A percentile compares a stretch with the other conserved stretches of the same genome.
Conservation (phyloP, 2,888 invertebrate genomes). For the Leptinotarsa rubiginosa region DNA sequence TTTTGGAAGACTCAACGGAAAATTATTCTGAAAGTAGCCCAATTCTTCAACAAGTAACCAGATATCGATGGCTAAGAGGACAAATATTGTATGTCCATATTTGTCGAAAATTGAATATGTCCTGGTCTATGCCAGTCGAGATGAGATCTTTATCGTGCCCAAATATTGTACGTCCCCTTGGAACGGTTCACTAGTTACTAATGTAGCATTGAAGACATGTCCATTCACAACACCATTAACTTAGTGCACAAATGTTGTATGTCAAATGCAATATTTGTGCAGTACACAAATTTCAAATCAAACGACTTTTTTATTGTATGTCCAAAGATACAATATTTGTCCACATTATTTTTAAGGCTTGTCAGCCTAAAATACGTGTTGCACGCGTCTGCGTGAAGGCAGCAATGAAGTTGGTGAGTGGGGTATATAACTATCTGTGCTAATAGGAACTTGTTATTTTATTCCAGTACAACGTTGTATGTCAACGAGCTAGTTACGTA, state of each 20-base stretch:
- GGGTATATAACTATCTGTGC: no score
- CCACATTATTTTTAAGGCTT: no score
- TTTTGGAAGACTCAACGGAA: no score
- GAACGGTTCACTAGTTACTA: neutral
- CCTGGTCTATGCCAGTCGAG: neutral
- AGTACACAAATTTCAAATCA: neutral
- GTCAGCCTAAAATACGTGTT: no score
- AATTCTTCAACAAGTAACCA: no score
- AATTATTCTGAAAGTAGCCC: no score
- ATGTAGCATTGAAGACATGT: neutral
- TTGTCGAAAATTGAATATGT: neutral
- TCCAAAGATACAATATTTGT: slow-evolving; percentile 5
- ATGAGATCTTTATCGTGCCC: neutral
- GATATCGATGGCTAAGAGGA: neutral
- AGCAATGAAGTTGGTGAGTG: neutral
- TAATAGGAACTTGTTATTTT: no score
- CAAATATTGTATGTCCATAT: neutral
- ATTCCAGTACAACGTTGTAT: no score
- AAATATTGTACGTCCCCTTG: neutral
- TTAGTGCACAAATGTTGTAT: neutral
- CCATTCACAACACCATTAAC: neutral
- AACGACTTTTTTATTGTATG: no score
- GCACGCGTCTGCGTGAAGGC: neutral
- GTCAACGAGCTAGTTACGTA: no score
- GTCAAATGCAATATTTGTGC: slow-evolving; percentile 3